Base-by-base conservation (phyloP, 1,140 invertebrate genomes). In the Ditylenchus dipsaci region DNA sequence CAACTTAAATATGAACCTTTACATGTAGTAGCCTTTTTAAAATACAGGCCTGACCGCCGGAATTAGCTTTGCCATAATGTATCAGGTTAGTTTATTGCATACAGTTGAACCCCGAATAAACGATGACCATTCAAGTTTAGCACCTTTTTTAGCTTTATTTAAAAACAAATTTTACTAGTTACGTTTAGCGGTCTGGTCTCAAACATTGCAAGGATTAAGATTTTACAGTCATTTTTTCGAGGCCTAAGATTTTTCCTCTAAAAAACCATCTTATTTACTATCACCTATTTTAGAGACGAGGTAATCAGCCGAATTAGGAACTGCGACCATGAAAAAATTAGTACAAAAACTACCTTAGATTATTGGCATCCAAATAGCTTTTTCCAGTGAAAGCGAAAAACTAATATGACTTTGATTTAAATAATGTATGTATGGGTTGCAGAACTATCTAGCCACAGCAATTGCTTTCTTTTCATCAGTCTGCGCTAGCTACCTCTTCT, bases 401-500 rank as follows among this genome's bases (percentile, higher is more conserved):
- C 13, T 7, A 27, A 68, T 49, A 30, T 15, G 8, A 53, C 56
- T 26, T 29, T 27, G 1, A 65, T 27, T 17, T 33, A 8, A 30
- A 1, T 60, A 26, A 26, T 29, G 17, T 15, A 42, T 38, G 47
- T 19, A 27, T 59, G 9, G 23, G 21, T 61, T 69, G 56, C 56
- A 77, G 76, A 77, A 77, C 63, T 76, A 65, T 47, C 38, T 66
- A n/a, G 75, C 76, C 29, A 75, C 76, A 9, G 27, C 29, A 13
- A 45, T 77, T 38, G 76, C 76, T 19, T 65, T 77, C 53, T 77
- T 77, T 47, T 69, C 65, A 33, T 76, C 76, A 21, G 17, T 78
- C 1, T 79, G 73, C 47, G 76, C 76, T 19, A 33, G 59, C 19
- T 79, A 57, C 33, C 65, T 79, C 19, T 68, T 74, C 38, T 79